phyloP scores from a whole-genome alignment of 2,888 invertebrate species.

The Aleiodes leptofemur region DNA sequence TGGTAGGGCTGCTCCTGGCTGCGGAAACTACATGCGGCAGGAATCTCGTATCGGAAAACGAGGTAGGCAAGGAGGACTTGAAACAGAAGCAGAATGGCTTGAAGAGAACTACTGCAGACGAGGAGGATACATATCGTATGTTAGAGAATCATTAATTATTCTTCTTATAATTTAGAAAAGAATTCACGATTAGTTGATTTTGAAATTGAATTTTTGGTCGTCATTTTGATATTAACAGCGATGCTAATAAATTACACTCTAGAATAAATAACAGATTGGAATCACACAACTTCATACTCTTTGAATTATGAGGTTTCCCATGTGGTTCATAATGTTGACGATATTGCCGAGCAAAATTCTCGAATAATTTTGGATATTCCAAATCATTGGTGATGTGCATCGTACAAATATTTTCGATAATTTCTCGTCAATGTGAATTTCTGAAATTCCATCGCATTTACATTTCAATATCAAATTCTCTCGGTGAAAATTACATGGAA shows the following conservation, averaged over 20 bases:
- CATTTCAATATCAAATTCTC: slow-evolving; percentile 3
- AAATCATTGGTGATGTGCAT: too few species aligned
- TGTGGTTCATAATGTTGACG: too few species aligned
- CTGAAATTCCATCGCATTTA: slow-evolving; percentile 11
- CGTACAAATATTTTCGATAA: too few species aligned
- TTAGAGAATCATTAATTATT: slow-evolving; percentile 48
- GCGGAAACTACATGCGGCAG: slow-evolving; percentile 74
- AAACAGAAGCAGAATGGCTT: slow-evolving; percentile 65
- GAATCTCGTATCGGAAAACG: slow-evolving; percentile 72
- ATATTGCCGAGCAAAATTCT: too few species aligned
- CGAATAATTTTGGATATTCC: too few species aligned
- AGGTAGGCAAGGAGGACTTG: slow-evolving; percentile 68
- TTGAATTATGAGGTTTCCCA: too few species aligned
- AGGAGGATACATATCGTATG: slow-evolving; percentile 73
- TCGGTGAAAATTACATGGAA: slow-evolving; percentile 9
- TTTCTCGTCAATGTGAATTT: neutral
- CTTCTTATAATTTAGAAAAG: neutral
- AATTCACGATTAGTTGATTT: too few species aligned
- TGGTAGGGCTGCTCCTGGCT: slow-evolving; percentile 75
- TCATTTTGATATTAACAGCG: too few species aligned
- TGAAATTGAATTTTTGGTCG: too few species aligned
- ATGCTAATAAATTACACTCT: too few species aligned
- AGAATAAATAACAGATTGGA: slow-evolving; percentile 25
- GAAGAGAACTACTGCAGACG: slow-evolving; percentile 68
- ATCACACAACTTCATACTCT: too few species aligned